These are phyloP conservation scores for Paradoxurus hermaphroditus DNA, from an alignment of 2,113 vertebrate species.

Conservation along the genomic window DNA sequence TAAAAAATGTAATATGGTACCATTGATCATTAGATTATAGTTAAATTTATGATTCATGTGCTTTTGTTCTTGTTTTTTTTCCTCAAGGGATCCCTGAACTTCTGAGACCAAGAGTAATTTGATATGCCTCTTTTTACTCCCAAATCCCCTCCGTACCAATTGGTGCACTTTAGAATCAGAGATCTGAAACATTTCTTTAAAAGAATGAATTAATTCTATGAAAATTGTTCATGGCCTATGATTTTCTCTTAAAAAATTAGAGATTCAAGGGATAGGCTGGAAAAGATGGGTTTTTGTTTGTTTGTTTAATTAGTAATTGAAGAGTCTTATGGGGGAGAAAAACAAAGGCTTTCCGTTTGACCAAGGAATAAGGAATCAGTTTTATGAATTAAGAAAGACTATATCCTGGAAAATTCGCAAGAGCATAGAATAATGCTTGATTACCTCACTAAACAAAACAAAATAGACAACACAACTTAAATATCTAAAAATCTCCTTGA, in stretches of 20 bases:
- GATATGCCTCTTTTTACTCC: background rate
- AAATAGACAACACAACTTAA: background rate
- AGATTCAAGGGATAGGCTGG: no score
- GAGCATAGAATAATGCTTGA: background rate
- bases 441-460: background rate
- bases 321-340: background rate
- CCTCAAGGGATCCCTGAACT: background rate
- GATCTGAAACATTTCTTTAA: background rate
- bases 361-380: background rate
- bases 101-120: background rate
- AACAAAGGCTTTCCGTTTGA: no score
- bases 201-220: background rate
- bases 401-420: background rate
- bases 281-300: background rate
- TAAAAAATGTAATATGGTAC: background rate
- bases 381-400: background rate
- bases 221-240: background rate
- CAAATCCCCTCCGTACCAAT: rapidly evolving
- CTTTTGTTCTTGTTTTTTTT: background rate
- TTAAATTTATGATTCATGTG: background rate
- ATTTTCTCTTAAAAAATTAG: background rate
- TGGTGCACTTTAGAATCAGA: background rate
- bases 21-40: background rate
- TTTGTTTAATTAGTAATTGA: background rate
- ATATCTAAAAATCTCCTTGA: background rate